A percentile compares a stretch with the other conserved stretches of the same genome.
These are phyloP conservation scores for Eospalax fontanierii DNA, from an alignment of 2,797 vertebrate genomes.

Conservation along the genomic window DNA sequence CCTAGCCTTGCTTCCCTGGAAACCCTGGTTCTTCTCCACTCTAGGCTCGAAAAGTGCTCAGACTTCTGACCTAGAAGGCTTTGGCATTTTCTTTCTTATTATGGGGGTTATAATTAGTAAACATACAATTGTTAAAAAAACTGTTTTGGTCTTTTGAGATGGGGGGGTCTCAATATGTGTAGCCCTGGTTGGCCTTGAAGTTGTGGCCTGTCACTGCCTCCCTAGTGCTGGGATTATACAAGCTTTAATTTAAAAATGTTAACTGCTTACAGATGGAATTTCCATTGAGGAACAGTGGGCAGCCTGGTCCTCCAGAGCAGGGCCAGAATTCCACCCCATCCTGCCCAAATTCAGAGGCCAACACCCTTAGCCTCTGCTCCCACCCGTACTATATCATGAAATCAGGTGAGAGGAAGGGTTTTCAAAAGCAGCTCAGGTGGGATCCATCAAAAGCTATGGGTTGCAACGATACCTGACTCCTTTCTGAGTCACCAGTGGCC, in stretches of 20 bases:
- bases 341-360: background rate
- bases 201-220: background rate
- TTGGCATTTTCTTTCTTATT: background rate
- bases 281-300: background rate
- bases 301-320: background rate
- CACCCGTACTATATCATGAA: background rate
- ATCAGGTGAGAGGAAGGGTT: background rate
- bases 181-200: background rate
- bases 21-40: background rate
- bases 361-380: background rate
- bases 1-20: background rate
- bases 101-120: background rate
- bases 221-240: background rate
- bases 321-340: background rate
- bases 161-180: background rate
- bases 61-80: background rate
- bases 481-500: background rate
- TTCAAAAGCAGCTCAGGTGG: background rate
- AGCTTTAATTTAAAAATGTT: background rate
- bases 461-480: background rate
- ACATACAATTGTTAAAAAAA: background rate
- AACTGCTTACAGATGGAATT: background rate
- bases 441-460: background rate
- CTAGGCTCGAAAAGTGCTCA: background rate
- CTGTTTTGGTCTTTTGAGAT: background rate